Evolutionary conservation across 2,797 vertebrate genomes (phyloP).

Genomic region (Enteromius fasciolatus): DNA sequence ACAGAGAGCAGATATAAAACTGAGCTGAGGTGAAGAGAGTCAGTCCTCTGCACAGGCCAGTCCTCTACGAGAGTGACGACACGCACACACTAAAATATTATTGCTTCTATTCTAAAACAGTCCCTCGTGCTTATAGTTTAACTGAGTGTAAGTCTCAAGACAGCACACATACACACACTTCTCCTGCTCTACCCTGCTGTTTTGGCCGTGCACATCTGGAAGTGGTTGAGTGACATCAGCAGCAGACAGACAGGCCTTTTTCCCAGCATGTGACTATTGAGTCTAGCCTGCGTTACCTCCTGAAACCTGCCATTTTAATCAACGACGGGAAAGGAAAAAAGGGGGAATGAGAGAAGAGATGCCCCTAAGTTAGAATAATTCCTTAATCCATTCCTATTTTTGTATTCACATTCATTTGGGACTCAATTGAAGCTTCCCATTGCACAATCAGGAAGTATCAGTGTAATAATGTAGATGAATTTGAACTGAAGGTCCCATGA

Average conservation of each 20-base stretch:
- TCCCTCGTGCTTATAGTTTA: constrained; percentile 61
- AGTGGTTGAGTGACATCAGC: constrained; percentile 78
- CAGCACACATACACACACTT: constrained; percentile 44
- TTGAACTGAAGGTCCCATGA: background rate
- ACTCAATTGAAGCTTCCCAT: constrained; percentile 17
- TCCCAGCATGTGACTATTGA: constrained; percentile 68
- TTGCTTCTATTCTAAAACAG: constrained; percentile 45
- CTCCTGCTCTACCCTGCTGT: constrained; percentile 56
- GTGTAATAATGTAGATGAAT: background rate
- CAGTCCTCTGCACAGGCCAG: constrained; percentile 1
- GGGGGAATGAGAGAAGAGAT: constrained; percentile 12
- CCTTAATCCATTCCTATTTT: constrained; percentile 4
- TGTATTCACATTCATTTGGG: background rate
- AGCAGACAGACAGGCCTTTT: constrained; percentile 72
- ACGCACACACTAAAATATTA: constrained; percentile 46
- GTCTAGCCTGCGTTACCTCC: constrained; percentile 52
- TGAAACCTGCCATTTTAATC: constrained; percentile 50
- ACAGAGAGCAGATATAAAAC: constrained; percentile 35
- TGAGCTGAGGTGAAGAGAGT: constrained; percentile 40
- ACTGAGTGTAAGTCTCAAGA: constrained; percentile 51
- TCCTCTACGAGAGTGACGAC: constrained; percentile 34
- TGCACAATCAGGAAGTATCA: constrained; percentile 13
- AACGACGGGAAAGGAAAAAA: background rate
- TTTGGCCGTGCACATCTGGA: constrained; percentile 75
- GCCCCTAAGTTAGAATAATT: constrained; percentile 43